phyloP scores from a whole-genome alignment of 2,113 vertebrate species.

The Ciconia maguari region DNA sequence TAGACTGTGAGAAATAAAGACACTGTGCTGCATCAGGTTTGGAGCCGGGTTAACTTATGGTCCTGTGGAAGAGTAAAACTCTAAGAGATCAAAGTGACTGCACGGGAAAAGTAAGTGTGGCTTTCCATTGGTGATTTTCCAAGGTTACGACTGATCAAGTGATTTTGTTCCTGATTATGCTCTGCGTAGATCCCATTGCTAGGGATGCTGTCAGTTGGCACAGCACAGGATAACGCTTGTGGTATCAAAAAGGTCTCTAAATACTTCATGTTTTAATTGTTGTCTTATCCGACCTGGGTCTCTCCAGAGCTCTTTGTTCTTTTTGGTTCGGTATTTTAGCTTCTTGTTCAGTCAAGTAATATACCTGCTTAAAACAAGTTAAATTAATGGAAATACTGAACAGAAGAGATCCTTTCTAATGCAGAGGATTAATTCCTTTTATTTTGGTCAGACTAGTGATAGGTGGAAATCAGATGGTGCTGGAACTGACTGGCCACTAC shows the following conservation, averaged over 20 bases:
- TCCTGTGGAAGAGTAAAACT: background rate
- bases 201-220: background rate
- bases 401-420: background rate
- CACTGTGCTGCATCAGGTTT: background rate
- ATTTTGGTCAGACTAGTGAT: background rate
- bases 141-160: background rate
- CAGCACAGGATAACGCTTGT: background rate
- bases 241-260: background rate
- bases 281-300: accelerated
- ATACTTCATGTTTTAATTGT: background rate
- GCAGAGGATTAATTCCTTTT: background rate
- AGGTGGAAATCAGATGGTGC: background rate
- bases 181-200: background rate
- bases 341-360: background rate
- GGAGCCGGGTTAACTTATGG: background rate
- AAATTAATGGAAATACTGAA: background rate
- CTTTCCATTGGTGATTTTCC: background rate
- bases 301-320: background rate
- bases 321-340: background rate
- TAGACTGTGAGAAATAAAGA: background rate
- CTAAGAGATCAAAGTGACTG: background rate
- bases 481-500: background rate
- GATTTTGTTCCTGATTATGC: background rate
- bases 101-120: background rate
- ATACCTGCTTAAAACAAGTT: background rate